These are phyloP conservation scores for Kuschelorhynchus macadamiae DNA, from an alignment of 2,888 invertebrate species.

Conservation along the genomic window DNA sequence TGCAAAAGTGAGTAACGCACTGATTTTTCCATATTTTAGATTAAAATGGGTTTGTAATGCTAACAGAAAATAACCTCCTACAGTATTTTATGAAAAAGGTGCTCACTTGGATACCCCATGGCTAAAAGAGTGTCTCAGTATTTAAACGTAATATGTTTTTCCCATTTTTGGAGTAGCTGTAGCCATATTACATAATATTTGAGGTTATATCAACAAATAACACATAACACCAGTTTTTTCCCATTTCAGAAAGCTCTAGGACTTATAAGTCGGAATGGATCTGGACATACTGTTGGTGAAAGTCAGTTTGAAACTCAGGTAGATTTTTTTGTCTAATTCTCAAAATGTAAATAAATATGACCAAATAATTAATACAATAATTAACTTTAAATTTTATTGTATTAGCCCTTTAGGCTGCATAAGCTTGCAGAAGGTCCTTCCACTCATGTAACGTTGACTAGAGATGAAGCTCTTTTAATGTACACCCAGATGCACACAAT, in stretches of 20 bases:
- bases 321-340: constrained; percentile 28
- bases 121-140: constrained; percentile 55
- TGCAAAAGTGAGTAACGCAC: constrained; percentile 68
- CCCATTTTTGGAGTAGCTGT: constrained; percentile 31
- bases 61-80: constrained; percentile 3
- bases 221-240: constrained; percentile 35
- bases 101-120: constrained; percentile 49
- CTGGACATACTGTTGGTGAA: constrained; percentile 65
- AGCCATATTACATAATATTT: constrained; percentile 36
- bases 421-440: constrained; percentile 89
- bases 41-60: constrained; percentile 15
- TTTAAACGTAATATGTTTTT: constrained; percentile 55
- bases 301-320: constrained; percentile 76
- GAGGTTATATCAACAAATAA: constrained; percentile 33
- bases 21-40: constrained; percentile 46
- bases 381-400: no score
- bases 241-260: constrained; percentile 64
- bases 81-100: constrained; percentile 11
- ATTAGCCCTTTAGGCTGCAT: constrained; percentile 90
- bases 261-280: constrained; percentile 65
- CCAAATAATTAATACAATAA: background rate
- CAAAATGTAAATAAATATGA: background rate
- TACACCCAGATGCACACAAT: constrained; percentile 87
- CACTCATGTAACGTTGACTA: constrained; percentile 78
- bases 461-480: constrained; percentile 87